Evolutionary conservation across 2,113 vertebrate genomes (phyloP).

Genomic region (Centropristis striata): DNA sequence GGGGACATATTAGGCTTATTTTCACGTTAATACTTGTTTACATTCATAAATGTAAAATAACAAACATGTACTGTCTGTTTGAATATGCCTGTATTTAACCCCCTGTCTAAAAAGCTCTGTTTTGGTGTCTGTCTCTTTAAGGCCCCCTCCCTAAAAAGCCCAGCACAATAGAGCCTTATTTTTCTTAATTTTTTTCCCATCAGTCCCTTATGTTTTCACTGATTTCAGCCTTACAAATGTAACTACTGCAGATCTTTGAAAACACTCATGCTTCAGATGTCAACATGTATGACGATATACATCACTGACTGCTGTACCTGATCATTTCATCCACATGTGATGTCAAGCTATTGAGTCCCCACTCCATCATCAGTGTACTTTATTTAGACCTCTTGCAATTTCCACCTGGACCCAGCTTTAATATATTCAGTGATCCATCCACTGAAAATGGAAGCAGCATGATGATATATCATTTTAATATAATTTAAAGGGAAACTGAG

Average conservation of each 20-base stretch:
- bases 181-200: not conserved
- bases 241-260: not conserved
- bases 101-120: too few relatives aligned
- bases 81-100: too few relatives aligned
- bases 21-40: too few relatives aligned
- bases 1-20: too few relatives aligned
- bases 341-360: not conserved
- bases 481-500: not conserved
- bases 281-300: not conserved
- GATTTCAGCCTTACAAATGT: not conserved
- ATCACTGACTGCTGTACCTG: not conserved
- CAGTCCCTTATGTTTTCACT: not conserved
- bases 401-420: not conserved
- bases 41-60: too few relatives aligned
- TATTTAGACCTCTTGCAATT: slow-evolving; percentile 22
- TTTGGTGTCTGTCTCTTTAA: too few relatives aligned
- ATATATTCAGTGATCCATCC: not conserved
- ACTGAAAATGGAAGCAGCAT: not conserved
- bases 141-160: too few relatives aligned
- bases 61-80: too few relatives aligned
- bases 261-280: not conserved
- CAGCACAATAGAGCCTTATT: too few relatives aligned
- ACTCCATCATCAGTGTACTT: not conserved
- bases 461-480: not conserved
- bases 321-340: slow-evolving; percentile 21